A percentile compares a stretch with the other conserved stretches of the same genome.
Evolutionary conservation across 2,113 vertebrate genomes (phyloP).

Genomic region (Festucalex cinctus): DNA sequence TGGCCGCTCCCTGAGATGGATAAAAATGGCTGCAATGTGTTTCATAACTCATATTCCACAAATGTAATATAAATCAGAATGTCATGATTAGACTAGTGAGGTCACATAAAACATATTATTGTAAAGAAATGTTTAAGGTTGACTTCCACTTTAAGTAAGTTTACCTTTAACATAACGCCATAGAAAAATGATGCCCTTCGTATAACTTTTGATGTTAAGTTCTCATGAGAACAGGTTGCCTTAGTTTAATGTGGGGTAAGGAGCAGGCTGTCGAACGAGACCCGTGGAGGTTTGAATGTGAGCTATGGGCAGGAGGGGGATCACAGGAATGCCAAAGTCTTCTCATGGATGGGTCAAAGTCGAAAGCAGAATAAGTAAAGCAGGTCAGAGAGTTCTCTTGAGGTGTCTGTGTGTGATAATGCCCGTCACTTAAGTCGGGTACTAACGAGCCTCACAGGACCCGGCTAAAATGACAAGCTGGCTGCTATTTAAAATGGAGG

Average conservation of each 20-base stretch:
- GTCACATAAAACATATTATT: no score
- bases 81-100: no score
- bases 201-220: background rate
- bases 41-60: no score
- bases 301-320: background rate
- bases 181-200: background rate
- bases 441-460: slow-evolving; percentile 19
- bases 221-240: background rate
- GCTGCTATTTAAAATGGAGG: slow-evolving; percentile 1
- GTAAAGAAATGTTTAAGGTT: no score
- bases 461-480: background rate
- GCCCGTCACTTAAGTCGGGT: background rate
- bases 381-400: slow-evolving; percentile 2
- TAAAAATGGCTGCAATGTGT: no score
- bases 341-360: background rate
- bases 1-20: no score
- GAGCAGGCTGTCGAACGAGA: background rate
- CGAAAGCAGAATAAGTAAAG: slow-evolving; percentile 3
- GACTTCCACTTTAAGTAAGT: no score
- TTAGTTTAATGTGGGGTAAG: background rate
- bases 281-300: background rate
- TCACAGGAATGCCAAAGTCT: background rate
- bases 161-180: background rate
- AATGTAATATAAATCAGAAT: no score
- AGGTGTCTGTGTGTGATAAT: slow-evolving; percentile 1